phyloP scores from a whole-genome alignment of 2,888 invertebrate genomes.

The Monoplex corrugatus region DNA sequence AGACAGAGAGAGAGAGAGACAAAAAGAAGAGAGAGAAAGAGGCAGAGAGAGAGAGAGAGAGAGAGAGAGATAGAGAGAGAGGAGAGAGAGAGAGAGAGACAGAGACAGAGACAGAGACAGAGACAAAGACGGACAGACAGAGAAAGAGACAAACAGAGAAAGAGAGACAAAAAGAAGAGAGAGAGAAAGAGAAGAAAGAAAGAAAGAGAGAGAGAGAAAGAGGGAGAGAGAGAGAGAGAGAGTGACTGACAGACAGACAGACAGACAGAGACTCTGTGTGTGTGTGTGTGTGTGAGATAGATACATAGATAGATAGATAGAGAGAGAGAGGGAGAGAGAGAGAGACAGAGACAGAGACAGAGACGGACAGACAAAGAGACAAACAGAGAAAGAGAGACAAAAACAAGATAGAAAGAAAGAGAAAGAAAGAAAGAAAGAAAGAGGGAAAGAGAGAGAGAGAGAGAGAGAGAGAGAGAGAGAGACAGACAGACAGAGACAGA shows the following conservation, averaged over 20 bases:
- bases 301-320: no score
- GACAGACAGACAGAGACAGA: not conserved
- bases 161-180: not conserved
- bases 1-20: conserved; percentile 19
- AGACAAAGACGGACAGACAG: not conserved
- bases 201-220: no score
- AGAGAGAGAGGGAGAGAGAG: not conserved
- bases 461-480: conserved; percentile 5
- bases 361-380: not conserved
- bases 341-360: not conserved
- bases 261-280: not conserved
- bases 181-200: no score
- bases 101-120: not conserved
- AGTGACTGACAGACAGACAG: no score
- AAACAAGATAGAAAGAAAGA: no score
- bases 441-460: not conserved
- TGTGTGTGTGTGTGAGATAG: not conserved
- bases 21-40: conserved; percentile 32
- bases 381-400: not conserved
- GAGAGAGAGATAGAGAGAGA: not conserved
- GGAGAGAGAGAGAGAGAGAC: not conserved
- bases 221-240: no score
- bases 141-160: no score
- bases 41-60: conserved; percentile 3
- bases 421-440: not conserved